phyloP scores from a whole-genome alignment of 2,888 invertebrate genomes.

The Reticulitermes lucifugus region DNA sequence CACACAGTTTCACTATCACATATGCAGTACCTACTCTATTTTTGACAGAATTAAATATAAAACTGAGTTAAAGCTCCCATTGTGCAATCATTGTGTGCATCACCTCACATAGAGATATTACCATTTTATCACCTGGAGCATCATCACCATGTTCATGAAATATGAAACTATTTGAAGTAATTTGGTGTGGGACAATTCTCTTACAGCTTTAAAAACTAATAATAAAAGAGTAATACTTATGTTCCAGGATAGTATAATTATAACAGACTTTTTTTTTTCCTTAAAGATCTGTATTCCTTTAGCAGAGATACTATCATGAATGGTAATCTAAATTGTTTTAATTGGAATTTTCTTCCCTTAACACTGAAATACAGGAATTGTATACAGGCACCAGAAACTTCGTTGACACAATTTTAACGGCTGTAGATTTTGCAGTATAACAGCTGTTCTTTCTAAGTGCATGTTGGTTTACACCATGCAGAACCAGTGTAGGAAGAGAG shows the following conservation, averaged over 20 bases:
- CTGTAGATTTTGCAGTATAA: slow-evolving; percentile 32
- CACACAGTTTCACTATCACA: no score
- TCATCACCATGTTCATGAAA: not conserved
- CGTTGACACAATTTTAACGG: slow-evolving; percentile 42
- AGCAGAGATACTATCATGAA: slow-evolving; percentile 44
- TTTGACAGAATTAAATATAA: no score
- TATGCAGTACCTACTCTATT: no score
- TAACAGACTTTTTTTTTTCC: slow-evolving; percentile 6
- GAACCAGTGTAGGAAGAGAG: not conserved
- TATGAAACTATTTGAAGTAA: not conserved
- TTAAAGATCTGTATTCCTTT: slow-evolving; percentile 44
- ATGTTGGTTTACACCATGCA: not conserved
- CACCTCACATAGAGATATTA: no score
- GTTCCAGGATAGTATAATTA: slow-evolving; percentile 35
- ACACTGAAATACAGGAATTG: slow-evolving; percentile 43
- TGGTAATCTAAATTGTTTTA: slow-evolving; percentile 45
- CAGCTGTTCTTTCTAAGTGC: not conserved
- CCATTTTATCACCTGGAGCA: no score
- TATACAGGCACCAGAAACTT: slow-evolving; percentile 46
- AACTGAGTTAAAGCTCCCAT: no score
- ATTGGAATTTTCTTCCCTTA: slow-evolving; percentile 45
- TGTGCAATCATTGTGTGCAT: no score
- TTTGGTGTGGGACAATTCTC: slow-evolving; percentile 28
- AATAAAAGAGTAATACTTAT: not conserved
- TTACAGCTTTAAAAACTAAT: slow-evolving; percentile 37